Conservation (phyloP, 2,888 invertebrate genomes). For the Anoplius nigerrimus region DNA sequence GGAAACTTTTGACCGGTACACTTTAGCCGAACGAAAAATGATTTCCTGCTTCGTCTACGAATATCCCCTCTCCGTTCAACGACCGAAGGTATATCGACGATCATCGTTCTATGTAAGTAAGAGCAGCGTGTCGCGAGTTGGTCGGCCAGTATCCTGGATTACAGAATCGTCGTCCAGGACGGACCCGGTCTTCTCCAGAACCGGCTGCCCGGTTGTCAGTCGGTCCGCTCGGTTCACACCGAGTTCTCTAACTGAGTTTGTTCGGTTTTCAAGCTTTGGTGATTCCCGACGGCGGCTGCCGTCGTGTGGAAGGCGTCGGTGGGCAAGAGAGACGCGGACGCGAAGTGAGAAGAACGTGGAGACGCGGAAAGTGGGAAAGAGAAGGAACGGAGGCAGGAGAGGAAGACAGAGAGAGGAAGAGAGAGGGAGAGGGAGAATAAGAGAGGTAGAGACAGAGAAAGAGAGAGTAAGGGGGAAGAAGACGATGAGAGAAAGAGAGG, state of each 20-base stretch:
- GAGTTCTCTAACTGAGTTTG: conserved; percentile 71
- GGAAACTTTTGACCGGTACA: no score
- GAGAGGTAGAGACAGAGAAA: background rate
- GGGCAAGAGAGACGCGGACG: background rate
- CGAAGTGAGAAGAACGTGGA: conserved; percentile 15
- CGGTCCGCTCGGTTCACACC: conserved; percentile 45
- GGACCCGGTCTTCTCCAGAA: conserved; percentile 30
- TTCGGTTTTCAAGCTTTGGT: conserved; percentile 72
- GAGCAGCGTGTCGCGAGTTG: background rate
- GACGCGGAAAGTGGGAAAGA: conserved; percentile 1
- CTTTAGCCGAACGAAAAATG: no score
- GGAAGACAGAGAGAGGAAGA: background rate
- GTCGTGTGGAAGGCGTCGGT: conserved; percentile 36
- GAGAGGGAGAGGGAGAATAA: conserved; percentile 6
- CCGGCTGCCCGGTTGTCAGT: conserved; percentile 17
- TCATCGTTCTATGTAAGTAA: no score
- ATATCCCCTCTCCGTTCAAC: no score
- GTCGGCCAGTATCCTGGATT: conserved; percentile 20
- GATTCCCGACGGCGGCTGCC: conserved; percentile 54
- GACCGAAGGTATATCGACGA: no score
- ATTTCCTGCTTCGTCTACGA: no score
- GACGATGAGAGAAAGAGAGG: conserved; percentile 26
- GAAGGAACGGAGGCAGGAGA: background rate
- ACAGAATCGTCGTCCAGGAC: conserved; percentile 32
- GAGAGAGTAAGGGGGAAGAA: conserved; percentile 8